Conservation (phyloP, 2,113 vertebrate genomes). For the Istiophorus platypterus region DNA sequence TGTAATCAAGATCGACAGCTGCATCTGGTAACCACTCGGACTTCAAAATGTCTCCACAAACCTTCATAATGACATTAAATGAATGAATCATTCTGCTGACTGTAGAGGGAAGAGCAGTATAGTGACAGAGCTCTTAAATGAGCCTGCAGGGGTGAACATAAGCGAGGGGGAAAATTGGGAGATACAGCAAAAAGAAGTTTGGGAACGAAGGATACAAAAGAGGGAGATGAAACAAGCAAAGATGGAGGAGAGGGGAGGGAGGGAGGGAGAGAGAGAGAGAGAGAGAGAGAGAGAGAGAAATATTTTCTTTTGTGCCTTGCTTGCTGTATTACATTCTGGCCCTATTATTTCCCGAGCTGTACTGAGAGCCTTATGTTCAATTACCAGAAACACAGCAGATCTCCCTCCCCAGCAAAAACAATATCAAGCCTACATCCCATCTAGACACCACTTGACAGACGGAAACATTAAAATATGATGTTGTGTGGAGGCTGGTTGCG, state of each 20-base stretch:
- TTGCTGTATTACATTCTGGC: constrained; percentile 70
- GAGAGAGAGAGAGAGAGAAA: constrained; percentile 50
- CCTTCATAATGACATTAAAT: constrained; percentile 2
- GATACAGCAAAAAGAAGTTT: constrained; percentile 35
- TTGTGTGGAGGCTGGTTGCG: constrained; percentile 27
- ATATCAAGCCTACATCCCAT: constrained; percentile 79
- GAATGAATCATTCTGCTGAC: constrained; percentile 47
- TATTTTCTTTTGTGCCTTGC: constrained; percentile 67
- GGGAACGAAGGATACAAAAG: constrained; percentile 31
- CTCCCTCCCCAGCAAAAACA: constrained; percentile 65
- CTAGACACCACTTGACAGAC: constrained; percentile 70
- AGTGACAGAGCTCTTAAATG: constrained; percentile 16
- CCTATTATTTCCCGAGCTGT: constrained; percentile 75
- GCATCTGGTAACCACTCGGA: constrained; percentile 11
- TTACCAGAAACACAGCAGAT: constrained; percentile 81
- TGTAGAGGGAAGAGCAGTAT: background rate
- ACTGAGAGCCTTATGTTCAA: constrained; percentile 83
- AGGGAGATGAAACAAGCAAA: constrained; percentile 51
- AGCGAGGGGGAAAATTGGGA: constrained; percentile 10
- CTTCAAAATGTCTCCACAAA: constrained; percentile 20
- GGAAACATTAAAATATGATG: constrained; percentile 66
- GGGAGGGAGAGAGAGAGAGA: constrained; percentile 11
- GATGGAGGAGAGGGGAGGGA: constrained; percentile 2
- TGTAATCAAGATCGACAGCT: background rate
- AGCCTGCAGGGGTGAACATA: constrained; percentile 7